Evolutionary conservation across 23 tunicate genomes (phyloP).

Genomic region (Halocynthia roretzi): DNA sequence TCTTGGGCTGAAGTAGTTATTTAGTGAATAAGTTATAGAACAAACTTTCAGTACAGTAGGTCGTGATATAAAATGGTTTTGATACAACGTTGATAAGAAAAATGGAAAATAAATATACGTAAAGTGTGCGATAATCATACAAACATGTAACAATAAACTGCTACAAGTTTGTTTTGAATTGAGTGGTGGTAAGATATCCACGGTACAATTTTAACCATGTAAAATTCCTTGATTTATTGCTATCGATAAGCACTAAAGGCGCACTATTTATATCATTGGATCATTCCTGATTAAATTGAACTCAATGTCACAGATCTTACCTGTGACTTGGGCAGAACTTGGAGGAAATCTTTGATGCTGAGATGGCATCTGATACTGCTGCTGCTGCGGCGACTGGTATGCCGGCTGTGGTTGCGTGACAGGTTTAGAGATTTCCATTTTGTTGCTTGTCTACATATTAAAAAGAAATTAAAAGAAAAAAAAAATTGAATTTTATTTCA

Average conservation of each 20-base stretch:
- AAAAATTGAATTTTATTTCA: too few relatives aligned
- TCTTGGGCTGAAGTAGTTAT: not conserved
- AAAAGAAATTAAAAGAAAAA: too few relatives aligned
- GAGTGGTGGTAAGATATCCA: too few relatives aligned
- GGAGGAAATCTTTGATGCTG: constrained; percentile 1
- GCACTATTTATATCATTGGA: too few relatives aligned
- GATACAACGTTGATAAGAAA: not conserved
- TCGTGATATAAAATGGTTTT: not conserved
- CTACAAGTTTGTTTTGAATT: too few relatives aligned
- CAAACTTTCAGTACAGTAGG: not conserved
- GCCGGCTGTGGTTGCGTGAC: too few relatives aligned
- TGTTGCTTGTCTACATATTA: too few relatives aligned
- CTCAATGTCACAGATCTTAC: not conserved
- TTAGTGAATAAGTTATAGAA: not conserved
- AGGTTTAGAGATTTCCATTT: too few relatives aligned
- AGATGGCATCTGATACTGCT: not conserved
- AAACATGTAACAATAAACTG: not conserved
- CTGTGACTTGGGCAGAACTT: not conserved
- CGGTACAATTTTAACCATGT: too few relatives aligned
- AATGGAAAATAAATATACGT: not conserved
- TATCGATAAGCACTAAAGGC: too few relatives aligned
- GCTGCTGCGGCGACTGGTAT: not conserved
- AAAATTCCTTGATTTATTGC: too few relatives aligned
- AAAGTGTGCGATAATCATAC: not conserved
- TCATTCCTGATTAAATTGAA: not conserved